Evolutionary conservation across 2,797 vertebrate genomes (phyloP).

Genomic region (Microctenopoma stevenorrisi): DNA sequence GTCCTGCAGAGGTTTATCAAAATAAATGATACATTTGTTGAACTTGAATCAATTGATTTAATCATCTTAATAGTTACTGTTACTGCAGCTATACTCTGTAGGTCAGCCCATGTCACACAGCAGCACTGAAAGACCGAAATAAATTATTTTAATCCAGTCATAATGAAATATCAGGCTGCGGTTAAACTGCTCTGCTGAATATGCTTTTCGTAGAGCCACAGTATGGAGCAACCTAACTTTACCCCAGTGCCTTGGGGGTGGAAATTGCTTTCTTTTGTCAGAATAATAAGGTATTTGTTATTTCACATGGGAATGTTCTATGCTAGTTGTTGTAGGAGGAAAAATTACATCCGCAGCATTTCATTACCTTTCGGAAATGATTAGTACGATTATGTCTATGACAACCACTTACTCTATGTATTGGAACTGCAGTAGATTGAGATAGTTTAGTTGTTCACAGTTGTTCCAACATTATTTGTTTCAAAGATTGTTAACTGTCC

Average conservation of each 20-base stretch:
- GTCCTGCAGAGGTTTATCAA: too few species aligned
- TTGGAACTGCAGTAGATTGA: slow-evolving; percentile 16
- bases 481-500: not conserved
- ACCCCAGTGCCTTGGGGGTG: slow-evolving; percentile 25
- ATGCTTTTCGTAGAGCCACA: not conserved
- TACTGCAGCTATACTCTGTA: slow-evolving; percentile 21
- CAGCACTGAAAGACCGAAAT: slow-evolving; percentile 12
- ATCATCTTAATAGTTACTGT: too few species aligned
- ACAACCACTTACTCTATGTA: slow-evolving; percentile 5
- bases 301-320: slow-evolving; percentile 16
- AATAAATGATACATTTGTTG: too few species aligned
- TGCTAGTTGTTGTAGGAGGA: slow-evolving; percentile 2
- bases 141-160: slow-evolving; percentile 46
- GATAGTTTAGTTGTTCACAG: not conserved
- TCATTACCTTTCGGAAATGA: slow-evolving; percentile 25
- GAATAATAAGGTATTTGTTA: slow-evolving; percentile 44
- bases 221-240: slow-evolving; percentile 15
- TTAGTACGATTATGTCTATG: slow-evolving; percentile 43
- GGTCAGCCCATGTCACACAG: not conserved
- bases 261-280: slow-evolving; percentile 24
- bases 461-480: not conserved
- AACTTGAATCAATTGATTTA: too few species aligned
- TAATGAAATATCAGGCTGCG: slow-evolving; percentile 12
- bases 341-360: slow-evolving; percentile 25
- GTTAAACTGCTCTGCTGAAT: slow-evolving; percentile 33